phyloP scores from a whole-genome alignment of 1,140 invertebrate genomes.

The Chelonus insularis region DNA sequence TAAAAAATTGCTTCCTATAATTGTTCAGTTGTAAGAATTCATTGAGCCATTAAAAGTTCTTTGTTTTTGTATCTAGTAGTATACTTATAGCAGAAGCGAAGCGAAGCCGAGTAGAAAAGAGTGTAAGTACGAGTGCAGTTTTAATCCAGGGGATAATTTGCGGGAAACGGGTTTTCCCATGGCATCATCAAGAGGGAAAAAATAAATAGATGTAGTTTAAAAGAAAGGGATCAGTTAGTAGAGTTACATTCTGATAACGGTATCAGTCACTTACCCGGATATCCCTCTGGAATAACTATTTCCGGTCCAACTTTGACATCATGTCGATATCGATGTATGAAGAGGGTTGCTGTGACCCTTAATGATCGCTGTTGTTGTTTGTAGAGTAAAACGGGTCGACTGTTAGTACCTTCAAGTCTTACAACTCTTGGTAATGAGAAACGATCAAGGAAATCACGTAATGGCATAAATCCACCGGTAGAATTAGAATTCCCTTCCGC shows the following conservation, averaged over 20 bases:
- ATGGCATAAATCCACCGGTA: constrained; percentile 48
- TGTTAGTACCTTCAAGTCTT: constrained; percentile 52
- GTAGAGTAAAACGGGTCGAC: constrained; percentile 54
- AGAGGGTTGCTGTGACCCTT: constrained; percentile 52
- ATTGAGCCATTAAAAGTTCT: too few relatives aligned
- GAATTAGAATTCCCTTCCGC: constrained; percentile 53
- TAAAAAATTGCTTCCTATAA: too few relatives aligned
- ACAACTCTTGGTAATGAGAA: constrained; percentile 57
- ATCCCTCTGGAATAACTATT: constrained; percentile 58
- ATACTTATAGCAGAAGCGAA: background rate
- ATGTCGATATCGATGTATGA: constrained; percentile 56
- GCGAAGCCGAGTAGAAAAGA: background rate
- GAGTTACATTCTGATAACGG: background rate
- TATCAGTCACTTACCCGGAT: constrained; percentile 49
- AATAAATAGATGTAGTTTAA: background rate
- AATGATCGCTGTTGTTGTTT: constrained; percentile 57
- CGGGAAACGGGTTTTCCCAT: constrained; percentile 28
- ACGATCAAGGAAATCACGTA: constrained; percentile 55
- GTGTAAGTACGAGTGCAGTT: constrained; percentile 2
- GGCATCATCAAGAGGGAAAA: constrained; percentile 14
- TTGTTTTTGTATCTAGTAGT: background rate
- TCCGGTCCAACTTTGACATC: constrained; percentile 59
- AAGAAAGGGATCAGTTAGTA: constrained; percentile 1
- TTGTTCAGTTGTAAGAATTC: too few relatives aligned
- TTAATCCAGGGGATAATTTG: constrained; percentile 22